Base-by-base conservation (phyloP, 2,797 vertebrate species). In the Enteromius paludinosus region DNA sequence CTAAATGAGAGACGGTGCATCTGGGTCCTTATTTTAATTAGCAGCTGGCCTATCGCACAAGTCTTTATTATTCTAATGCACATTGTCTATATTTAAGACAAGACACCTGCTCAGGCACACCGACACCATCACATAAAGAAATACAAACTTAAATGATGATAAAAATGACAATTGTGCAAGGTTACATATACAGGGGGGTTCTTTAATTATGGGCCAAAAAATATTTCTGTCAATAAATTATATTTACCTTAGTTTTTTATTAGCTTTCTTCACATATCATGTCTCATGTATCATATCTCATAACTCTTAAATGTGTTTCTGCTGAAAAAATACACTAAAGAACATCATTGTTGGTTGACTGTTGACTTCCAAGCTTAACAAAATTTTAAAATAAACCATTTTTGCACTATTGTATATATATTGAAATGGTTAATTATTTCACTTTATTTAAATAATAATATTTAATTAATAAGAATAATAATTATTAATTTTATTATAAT, bases 21-120 rank as follows among this genome's bases (percentile, higher is more conserved):
- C 80, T 89, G 81, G 81, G 38, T 78, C 25, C 75, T 62, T 62
- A 41, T 86, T 85, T 83, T 87, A 84, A 83, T 90, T 89, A 88
- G 86, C 79, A 89, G 68, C 64, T 74, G 82, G 70, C 28, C 30
- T n/a, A 43, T 77, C 49, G 30, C 49, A 23, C 64, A 75, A 33
- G 45, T 76, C 81, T 69, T 82, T 76, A 82, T 81, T 75, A 80
- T 70, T 81, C 64, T 62, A 84, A 84, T 84, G 64, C n/a, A 18
- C n/a, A 47, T 25, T 30, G 15, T 68, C 38, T 59, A 41, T 61
- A 38, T 56, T 38, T 64, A 77, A 80, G 59, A 35, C 28, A 28
- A 61, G 20, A 74, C 73, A 33, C 35, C 25, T 59, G 54, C 72
- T 76, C 49, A 30, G 30, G 20, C 52, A 61, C 65, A 62, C 15